Conservation (phyloP, 2,888 invertebrate genomes). For the Geophilus truncorum region DNA sequence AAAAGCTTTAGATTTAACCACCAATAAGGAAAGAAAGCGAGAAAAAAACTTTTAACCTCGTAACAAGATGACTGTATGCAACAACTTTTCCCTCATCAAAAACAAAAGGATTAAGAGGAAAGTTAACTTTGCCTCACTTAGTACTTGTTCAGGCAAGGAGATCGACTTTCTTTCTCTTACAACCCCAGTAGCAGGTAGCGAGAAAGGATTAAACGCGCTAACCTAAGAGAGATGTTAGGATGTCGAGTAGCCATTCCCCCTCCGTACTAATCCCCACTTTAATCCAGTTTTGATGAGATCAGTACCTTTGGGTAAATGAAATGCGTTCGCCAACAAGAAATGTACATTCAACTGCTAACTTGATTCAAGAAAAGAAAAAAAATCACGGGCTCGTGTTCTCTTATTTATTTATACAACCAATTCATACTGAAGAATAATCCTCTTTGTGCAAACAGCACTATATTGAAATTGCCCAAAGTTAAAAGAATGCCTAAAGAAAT, state of each 20-base stretch:
- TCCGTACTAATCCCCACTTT: neutral
- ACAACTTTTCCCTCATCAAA: constrained; percentile 14
- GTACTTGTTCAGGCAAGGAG: constrained; percentile 6
- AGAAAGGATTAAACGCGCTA: constrained; percentile 3
- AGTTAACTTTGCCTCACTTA: constrained; percentile 20
- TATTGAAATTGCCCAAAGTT: neutral
- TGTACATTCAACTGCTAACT: neutral
- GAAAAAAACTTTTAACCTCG: neutral
- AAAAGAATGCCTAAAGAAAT: neutral
- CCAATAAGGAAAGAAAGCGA: neutral
- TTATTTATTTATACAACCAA: too few species aligned
- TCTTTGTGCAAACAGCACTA: too few species aligned
- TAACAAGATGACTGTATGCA: neutral
- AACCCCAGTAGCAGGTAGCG: neutral
- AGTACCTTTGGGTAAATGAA: constrained; percentile 11
- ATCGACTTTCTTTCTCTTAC: constrained; percentile 10
- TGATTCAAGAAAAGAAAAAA: neutral
- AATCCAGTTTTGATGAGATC: constrained; percentile 20
- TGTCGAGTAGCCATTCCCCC: constrained; percentile 9
- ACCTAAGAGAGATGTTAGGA: constrained; percentile 11
- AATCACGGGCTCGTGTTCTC: neutral
- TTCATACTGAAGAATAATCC: neutral
- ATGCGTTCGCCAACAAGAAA: neutral
- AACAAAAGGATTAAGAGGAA: constrained; percentile 5
- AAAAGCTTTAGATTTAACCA: neutral